phyloP scores from a whole-genome alignment of 1,140 invertebrate genomes.

The Palaemon carinicauda region DNA sequence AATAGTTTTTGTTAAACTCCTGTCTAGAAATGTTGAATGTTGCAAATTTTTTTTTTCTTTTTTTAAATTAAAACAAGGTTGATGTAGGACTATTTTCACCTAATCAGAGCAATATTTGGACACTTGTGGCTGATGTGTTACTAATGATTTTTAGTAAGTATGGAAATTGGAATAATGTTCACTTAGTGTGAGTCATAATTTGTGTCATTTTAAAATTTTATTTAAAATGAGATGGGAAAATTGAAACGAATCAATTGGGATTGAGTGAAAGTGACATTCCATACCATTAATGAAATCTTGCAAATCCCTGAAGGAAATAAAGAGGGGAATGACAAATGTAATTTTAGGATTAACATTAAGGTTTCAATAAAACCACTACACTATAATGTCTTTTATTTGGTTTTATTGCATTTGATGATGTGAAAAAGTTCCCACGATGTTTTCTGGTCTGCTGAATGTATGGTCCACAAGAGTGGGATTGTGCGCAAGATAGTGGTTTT shows the following conservation, averaged over 20 bases:
- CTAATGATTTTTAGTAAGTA: too few species aligned
- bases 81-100: too few species aligned
- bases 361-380: conserved; percentile 3
- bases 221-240: background rate
- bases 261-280: conserved; percentile 9
- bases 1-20: conserved; percentile 42
- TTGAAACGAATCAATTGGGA: background rate
- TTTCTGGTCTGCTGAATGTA: too few species aligned
- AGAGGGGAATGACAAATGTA: conserved; percentile 25
- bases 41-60: background rate
- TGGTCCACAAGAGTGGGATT: too few species aligned
- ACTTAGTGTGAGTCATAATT: background rate
- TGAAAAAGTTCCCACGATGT: too few species aligned
- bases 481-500: too few species aligned
- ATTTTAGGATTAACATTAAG: conserved; percentile 26
- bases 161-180: too few species aligned
- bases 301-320: background rate
- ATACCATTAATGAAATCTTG: background rate
- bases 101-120: too few species aligned
- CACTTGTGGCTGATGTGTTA: too few species aligned
- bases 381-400: background rate
- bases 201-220: background rate
- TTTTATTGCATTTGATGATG: background rate
- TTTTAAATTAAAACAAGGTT: background rate
- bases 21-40: background rate